Conservation (phyloP, 92 coral and sea anemone genomes). For the Isaurus tuberculatus region DNA sequence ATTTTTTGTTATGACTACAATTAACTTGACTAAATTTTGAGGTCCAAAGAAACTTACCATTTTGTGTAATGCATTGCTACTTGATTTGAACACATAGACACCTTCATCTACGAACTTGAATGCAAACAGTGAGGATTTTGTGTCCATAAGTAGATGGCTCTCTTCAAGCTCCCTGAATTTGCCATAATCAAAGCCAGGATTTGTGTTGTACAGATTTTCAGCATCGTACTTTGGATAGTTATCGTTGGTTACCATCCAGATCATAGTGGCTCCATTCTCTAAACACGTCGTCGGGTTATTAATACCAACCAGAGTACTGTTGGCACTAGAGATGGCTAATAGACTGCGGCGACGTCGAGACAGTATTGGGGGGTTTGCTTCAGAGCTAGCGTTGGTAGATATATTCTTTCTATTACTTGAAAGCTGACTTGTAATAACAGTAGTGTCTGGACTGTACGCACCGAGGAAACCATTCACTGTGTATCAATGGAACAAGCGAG, state of each 20-base stretch:
- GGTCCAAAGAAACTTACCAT: constrained; percentile 74
- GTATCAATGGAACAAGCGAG: not conserved
- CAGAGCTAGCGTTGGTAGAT: constrained; percentile 45
- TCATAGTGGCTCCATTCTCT: constrained; percentile 75
- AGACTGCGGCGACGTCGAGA: constrained; percentile 80
- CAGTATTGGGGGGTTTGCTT: constrained; percentile 23
- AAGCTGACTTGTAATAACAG: constrained; percentile 35
- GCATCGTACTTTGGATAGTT: constrained; percentile 88
- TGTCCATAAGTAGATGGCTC: constrained; percentile 75
- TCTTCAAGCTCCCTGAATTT: constrained; percentile 82
- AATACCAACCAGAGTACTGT: constrained; percentile 58
- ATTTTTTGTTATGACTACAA: no score
- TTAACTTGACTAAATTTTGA: no score
- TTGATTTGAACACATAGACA: constrained; percentile 91
- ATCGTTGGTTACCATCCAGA: constrained; percentile 81
- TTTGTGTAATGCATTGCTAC: constrained; percentile 69
- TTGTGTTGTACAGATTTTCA: constrained; percentile 87
- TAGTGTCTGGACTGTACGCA: constrained; percentile 63
- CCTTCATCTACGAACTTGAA: constrained; percentile 90
- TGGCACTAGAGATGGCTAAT: constrained; percentile 66
- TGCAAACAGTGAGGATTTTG: constrained; percentile 87
- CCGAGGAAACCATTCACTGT: constrained; percentile 75
- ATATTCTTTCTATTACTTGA: constrained; percentile 58
- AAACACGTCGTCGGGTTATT: constrained; percentile 86
- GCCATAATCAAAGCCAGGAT: constrained; percentile 92